Evolutionary conservation across 1,140 invertebrate genomes (phyloP).

Genomic region (Drosophila parabipectinata): DNA sequence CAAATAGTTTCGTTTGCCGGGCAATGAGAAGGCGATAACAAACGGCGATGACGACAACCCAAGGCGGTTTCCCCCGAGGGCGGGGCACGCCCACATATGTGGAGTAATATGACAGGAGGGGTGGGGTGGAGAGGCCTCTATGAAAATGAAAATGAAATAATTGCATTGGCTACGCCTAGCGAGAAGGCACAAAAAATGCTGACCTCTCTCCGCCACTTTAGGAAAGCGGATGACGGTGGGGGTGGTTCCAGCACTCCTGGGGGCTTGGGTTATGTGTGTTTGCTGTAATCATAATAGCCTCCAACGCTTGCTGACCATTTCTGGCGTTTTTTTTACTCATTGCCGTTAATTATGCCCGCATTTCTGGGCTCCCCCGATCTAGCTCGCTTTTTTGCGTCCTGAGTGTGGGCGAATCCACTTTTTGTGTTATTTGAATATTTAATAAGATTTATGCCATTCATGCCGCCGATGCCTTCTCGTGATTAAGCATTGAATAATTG

Average conservation of each 20-base stretch:
- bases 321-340: slow-evolving; percentile 44
- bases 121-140: slow-evolving; percentile 28
- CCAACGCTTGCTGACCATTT: slow-evolving; percentile 29
- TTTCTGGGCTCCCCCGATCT: slow-evolving; percentile 38
- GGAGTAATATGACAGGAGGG: slow-evolving; percentile 1
- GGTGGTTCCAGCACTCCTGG: neutral
- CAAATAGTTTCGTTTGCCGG: slow-evolving; percentile 74
- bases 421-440: slow-evolving; percentile 64
- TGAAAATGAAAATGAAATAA: slow-evolving; percentile 70
- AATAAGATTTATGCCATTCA: slow-evolving; percentile 67
- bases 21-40: slow-evolving; percentile 32
- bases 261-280: slow-evolving; percentile 1
- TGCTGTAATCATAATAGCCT: slow-evolving; percentile 34
- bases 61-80: slow-evolving; percentile 53
- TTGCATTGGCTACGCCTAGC: slow-evolving; percentile 75
- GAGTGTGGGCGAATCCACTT: slow-evolving; percentile 10
- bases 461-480: slow-evolving; percentile 31
- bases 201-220: neutral
- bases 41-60: slow-evolving; percentile 49
- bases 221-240: neutral
- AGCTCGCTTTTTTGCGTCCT: neutral
- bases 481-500: slow-evolving; percentile 53
- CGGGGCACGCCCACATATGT: slow-evolving; percentile 29
- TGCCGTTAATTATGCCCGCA: slow-evolving; percentile 76
- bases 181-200: slow-evolving; percentile 33